phyloP scores from a whole-genome alignment of 2,113 vertebrate species.

The Eptatretus burgeri region DNA sequence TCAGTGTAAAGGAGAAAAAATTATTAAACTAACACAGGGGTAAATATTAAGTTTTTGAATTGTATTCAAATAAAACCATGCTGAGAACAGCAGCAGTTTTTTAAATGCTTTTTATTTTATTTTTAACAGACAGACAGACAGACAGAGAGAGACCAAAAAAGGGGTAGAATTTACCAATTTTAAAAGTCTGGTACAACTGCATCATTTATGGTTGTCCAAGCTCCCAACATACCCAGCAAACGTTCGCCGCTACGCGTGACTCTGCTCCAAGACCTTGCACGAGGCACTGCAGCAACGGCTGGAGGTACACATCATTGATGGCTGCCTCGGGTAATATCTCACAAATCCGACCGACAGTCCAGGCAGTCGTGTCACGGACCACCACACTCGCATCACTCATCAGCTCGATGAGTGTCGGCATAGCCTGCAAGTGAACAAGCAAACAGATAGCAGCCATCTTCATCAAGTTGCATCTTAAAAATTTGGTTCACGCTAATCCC shows the following conservation, averaged over 20 bases:
- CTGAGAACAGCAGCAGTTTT: no score
- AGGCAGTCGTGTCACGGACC: constrained; percentile 79
- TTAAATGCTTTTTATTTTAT: no score
- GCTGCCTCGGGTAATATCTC: constrained; percentile 81
- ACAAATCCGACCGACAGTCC: constrained; percentile 84
- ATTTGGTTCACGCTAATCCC: no score
- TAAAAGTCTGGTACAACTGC: no score
- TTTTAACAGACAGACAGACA: no score
- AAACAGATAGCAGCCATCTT: neutral
- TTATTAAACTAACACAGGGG: no score
- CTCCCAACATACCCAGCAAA: constrained; percentile 49
- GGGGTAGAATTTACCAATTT: no score
- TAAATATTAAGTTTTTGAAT: no score
- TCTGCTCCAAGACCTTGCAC: constrained; percentile 80
- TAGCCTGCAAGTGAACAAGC: constrained; percentile 23
- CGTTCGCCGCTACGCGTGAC: constrained; percentile 75
- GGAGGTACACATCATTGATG: constrained; percentile 73
- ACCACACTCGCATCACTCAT: constrained; percentile 95
- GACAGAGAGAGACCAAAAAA: no score
- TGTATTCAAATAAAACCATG: no score
- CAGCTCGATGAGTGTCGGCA: constrained; percentile 79
- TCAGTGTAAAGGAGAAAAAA: no score
- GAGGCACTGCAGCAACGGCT: constrained; percentile 63
- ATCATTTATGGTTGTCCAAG: no score
- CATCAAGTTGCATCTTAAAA: neutral